Conservation (phyloP, 2,113 vertebrate species). For the Chrysochloris asiatica region DNA sequence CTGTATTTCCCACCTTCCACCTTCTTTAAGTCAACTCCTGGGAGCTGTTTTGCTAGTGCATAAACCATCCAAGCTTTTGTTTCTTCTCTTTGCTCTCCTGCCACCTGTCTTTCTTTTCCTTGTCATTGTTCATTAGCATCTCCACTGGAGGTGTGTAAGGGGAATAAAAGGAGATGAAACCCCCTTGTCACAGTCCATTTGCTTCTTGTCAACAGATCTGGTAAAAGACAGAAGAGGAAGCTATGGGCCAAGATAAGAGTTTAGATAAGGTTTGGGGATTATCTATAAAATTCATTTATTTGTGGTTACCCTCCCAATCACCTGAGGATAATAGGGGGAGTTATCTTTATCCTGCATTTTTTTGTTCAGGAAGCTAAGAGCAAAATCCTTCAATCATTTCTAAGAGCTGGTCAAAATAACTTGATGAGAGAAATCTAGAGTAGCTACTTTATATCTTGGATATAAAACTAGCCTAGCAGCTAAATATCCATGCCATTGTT, state of each 20-base stretch:
- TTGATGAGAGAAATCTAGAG: not conserved
- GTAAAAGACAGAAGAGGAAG: conserved; percentile 61
- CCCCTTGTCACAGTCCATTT: conserved; percentile 35
- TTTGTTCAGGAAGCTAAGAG: conserved; percentile 31
- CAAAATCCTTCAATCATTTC: conserved; percentile 40
- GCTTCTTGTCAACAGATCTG: conserved; percentile 52
- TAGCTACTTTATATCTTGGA: not conserved
- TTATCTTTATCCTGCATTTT: not conserved
- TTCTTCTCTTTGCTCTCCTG: not conserved
- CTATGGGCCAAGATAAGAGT: conserved; percentile 61
- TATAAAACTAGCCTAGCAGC: not conserved
- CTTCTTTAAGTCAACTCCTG: not conserved
- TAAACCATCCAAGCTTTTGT: not conserved
- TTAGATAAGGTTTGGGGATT: conserved; percentile 43
- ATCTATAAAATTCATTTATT: conserved; percentile 54
- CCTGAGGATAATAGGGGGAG: not conserved
- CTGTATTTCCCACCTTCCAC: fast-evolving
- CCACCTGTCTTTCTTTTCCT: not conserved
- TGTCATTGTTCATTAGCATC: not conserved
- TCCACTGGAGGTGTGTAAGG: not conserved
- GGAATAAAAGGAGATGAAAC: conserved; percentile 46
- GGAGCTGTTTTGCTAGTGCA: not conserved
- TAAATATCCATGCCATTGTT: not conserved
- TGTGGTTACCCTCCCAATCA: not conserved
- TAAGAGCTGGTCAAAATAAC: conserved; percentile 38